Percentiles rank a stretch among this genome's conserved stretches.
Evolutionary conservation across 2,113 vertebrate genomes (phyloP).

Genomic region (Aix galericulata): DNA sequence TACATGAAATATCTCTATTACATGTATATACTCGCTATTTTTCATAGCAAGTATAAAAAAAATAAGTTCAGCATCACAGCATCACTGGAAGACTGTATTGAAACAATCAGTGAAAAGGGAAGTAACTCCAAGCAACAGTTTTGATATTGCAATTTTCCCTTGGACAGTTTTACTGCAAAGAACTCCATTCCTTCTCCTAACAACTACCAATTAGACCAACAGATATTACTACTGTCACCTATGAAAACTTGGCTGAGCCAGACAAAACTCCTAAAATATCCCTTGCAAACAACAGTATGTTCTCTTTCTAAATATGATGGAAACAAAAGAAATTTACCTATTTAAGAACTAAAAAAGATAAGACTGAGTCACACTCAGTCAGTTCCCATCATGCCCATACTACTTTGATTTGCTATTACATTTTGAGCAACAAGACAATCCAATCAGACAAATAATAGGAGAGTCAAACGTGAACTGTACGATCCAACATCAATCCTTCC

Average conservation of each 20-base stretch:
- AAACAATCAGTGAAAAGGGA: constrained; percentile 23
- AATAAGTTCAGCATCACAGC: constrained; percentile 6
- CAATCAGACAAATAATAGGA: too few relatives aligned
- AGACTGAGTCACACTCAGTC: not conserved
- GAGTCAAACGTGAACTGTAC: too few relatives aligned
- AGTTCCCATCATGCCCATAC: not conserved
- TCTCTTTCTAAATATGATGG: not conserved
- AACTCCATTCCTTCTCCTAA: constrained; percentile 20
- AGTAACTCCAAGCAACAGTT: constrained; percentile 7
- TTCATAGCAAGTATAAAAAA: not conserved
- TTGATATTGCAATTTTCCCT: not conserved
- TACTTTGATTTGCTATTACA: too few relatives aligned
- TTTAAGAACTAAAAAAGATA: not conserved
- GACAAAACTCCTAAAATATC: not conserved
- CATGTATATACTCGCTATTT: too few relatives aligned
- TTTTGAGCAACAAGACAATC: too few relatives aligned
- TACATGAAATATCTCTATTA: not conserved
- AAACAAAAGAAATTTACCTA: not conserved
- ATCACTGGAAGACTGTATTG: not conserved
- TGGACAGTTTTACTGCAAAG: constrained; percentile 33
- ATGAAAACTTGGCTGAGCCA: not conserved
- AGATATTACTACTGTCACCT: not conserved
- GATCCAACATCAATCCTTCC: too few relatives aligned
- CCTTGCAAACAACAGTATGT: not conserved
- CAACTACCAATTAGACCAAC: not conserved